Evolutionary conservation across 2,113 vertebrate species (phyloP), one percentile per base, ranked within the genome.

Genomic region (Prochilodus magdalenae): DNA sequence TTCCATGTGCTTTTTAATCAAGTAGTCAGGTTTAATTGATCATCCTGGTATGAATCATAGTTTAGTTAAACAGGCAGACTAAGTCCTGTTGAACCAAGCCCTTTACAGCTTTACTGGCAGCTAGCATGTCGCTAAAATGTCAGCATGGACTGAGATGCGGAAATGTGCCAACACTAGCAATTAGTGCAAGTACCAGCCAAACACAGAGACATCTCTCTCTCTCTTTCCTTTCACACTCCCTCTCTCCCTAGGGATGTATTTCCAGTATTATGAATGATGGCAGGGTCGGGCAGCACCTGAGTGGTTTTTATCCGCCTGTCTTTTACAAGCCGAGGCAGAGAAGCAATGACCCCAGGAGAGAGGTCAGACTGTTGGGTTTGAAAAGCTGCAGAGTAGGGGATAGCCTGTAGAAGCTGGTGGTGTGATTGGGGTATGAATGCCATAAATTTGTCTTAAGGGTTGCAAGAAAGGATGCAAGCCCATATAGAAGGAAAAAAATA

Each of bases 271-370:
- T 53, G 33, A 73, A 72, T 44, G 57, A 81, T 57, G 33, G 66
- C 22, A 44, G 79, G 71, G 22, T 84, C 73, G 44, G 79, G 75
- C 26, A 60, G 57, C 73, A 81, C 78, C 30, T 66, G 66, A 73
- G 55, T 65, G 62, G 53, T 71, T 26, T 57, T 73, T 40, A 83
- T 59, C 73, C n/a, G 22, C 66, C 66, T 65, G 74, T n/a, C 83
- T 73, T 66, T 65, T 77, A 60, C 26, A 72, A 51, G 49, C 27
- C n/a, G 6, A 49, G 47, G 20, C 67, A 30, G n/a, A 2, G 60
- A 73, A 33, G 57, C 33, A 47, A 20, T 16, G n/a, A n/a, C 33
- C 69, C 66, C 80, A 33, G 24, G 30, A 26, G 80, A 60, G 49
- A 27, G 73, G 80, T 75, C 80, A 82, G 62, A 59, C 18, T 10